Conservation (phyloP, 2,888 invertebrate genomes). For the Hybos culiciformis region DNA sequence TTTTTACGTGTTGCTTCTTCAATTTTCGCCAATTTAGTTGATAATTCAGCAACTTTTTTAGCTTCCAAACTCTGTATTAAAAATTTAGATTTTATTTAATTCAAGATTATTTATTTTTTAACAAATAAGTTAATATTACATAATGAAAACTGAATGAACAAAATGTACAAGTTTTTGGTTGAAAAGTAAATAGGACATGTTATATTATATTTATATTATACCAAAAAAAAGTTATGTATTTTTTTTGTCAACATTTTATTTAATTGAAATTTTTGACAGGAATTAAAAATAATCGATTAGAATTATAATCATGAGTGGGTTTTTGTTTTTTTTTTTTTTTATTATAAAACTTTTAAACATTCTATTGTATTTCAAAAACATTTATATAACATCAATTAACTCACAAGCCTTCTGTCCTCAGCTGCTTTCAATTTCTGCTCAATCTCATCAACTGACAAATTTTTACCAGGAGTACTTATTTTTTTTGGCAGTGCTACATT, state of each 20-base stretch:
- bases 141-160: neutral
- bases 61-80: conserved; percentile 59
- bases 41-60: conserved; percentile 67
- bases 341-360: too few relatives aligned
- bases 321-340: too few relatives aligned
- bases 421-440: conserved; percentile 87
- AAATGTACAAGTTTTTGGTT: too few relatives aligned
- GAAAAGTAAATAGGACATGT: too few relatives aligned
- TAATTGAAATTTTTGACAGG: too few relatives aligned
- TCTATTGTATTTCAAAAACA: too few relatives aligned
- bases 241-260: too few relatives aligned
- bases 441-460: conserved; percentile 73
- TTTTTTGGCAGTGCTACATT: conserved; percentile 53
- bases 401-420: conserved; percentile 82
- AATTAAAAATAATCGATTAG: too few relatives aligned
- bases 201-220: too few relatives aligned
- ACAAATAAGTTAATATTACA: neutral
- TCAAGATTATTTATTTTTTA: neutral
- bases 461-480: conserved; percentile 47
- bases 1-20: conserved; percentile 81
- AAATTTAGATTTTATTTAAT: conserved; percentile 13
- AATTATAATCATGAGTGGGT: too few relatives aligned
- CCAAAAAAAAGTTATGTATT: too few relatives aligned
- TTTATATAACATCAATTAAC: too few relatives aligned
- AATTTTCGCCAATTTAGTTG: conserved; percentile 73